Evolutionary conservation across 2,888 invertebrate species (phyloP), one percentile per base, ranked within the genome.

Genomic region (Macaria liturata): DNA sequence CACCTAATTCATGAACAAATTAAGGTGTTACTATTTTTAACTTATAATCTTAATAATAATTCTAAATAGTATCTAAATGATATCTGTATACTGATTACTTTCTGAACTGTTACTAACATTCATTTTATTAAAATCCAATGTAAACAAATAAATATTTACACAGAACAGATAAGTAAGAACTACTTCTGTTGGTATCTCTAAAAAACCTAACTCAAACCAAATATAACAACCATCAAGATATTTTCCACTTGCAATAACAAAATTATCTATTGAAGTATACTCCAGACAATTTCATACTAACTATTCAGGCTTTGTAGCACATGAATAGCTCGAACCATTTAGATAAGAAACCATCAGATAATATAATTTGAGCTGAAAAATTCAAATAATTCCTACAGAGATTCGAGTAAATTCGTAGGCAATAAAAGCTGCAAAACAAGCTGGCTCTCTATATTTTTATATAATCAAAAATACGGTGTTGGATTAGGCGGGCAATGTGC

Each of bases 401-500:
- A 37, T 37, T 37, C 7, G 7, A 7, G 48, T 58, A 45, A 52
- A 59, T 51, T 59, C 37, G 51, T 59, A 49, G 47, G 54, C 50
- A 55, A 48, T 55, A 58, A 42, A 57, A 47, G 34, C 20, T 37
- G 48, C 61, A 66, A 69, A 72, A 78, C 76, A 75, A 69, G 68
- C 70, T 71, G 69, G 67, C 70, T 68, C 71, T 67, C 70, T 77
- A 79, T 80, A 84, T 83, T 82, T 81, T 83, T 81, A 81, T 81
- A 82, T 86, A 86, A 88, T 88, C 86, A 88, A 89, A 20, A 37
- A 90, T 89, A 86, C 84, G 86, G 78, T 81, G 86, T 83, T 80
- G 85, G 85, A 89, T 91, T 88, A 89, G 86, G 84, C 82, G 75
- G 82, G 80, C 81, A 87, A 84, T 87, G 86, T 86, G 86, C 90